Evolutionary conservation across 2,113 vertebrate species (phyloP), one percentile per base, ranked within the genome.

Genomic region (Turnix velox): DNA sequence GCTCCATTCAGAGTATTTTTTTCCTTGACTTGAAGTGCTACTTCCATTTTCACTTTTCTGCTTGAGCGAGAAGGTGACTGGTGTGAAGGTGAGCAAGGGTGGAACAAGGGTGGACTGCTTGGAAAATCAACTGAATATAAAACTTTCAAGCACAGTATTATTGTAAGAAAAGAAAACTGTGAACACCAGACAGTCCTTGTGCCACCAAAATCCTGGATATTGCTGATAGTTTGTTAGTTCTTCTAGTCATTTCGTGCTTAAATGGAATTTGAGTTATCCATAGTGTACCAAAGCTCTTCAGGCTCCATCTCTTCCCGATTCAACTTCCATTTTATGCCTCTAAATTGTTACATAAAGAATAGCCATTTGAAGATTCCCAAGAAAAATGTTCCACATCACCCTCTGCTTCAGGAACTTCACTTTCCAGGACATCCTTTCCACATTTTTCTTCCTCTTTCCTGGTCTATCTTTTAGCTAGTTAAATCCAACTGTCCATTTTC

Each of bases 11-110:
- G 49, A 69, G 45, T 19, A 16, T 39, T 42, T 58, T 51, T 61
- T 12, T 67, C 58, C 61, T 81, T 90, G 79, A 9, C 94, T 89
- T 10, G 12, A 93, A 55, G 87, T 37, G 94, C 39, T 80, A 43
- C 74, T 93, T 96, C 88, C 94, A 95, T 96, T 96, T 91, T 87
- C 95, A 79, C 92, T 93, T 95, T 95, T 93, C 91, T 73, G 71
- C 91, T 80, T 93, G 87, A 81, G 58, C 87, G 94, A 85, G 83
- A 49, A 57, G 20, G 54, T 1, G 16, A 17, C 17, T 67, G 62
- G 74, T 81, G 69, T 75, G 65, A 93, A 95, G 72, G 76, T 81
- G 83, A 93, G 55, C 68, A 40, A 2, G 18, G 42, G 49, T 59
- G 24, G 42, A 75, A 42, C 35, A 30, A 31, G n/a, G 40, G 22